phyloP scores from a whole-genome alignment of 2,113 vertebrate genomes.

The Hyaena hyaena region DNA sequence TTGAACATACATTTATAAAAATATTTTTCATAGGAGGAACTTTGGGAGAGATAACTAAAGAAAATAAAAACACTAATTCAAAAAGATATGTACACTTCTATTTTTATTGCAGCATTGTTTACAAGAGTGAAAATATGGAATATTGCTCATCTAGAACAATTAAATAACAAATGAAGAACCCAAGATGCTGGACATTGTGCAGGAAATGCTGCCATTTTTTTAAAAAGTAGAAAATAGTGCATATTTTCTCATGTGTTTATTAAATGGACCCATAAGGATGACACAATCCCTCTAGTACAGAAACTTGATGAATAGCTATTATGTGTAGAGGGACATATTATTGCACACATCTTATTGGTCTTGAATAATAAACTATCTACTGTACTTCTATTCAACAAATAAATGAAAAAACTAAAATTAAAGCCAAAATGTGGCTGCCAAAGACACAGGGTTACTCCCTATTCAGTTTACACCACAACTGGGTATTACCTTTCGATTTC shows the following conservation, averaged over 20 bases:
- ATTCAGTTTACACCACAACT: neutral
- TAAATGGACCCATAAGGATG: neutral
- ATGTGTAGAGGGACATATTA: neutral
- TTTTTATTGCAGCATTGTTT: too few relatives aligned
- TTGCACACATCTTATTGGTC: neutral
- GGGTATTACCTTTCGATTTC: neutral
- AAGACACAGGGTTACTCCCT: neutral
- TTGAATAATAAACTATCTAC: neutral
- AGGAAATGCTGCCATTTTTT: neutral
- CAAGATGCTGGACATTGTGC: neutral
- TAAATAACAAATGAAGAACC: neutral
- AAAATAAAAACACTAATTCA: too few relatives aligned
- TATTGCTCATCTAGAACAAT: neutral
- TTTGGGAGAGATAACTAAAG: neutral
- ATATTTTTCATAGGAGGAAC: neutral
- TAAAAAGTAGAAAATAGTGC: neutral
- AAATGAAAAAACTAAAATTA: neutral
- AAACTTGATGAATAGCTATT: neutral
- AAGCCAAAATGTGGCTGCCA: neutral
- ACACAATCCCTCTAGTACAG: neutral
- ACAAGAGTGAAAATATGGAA: too few relatives aligned
- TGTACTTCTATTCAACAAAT: neutral
- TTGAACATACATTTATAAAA: neutral
- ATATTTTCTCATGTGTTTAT: neutral
- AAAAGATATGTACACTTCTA: too few relatives aligned